These are phyloP conservation scores for Nudaria mundana DNA, from an alignment of 2,888 invertebrate species.

Conservation along the genomic window DNA sequence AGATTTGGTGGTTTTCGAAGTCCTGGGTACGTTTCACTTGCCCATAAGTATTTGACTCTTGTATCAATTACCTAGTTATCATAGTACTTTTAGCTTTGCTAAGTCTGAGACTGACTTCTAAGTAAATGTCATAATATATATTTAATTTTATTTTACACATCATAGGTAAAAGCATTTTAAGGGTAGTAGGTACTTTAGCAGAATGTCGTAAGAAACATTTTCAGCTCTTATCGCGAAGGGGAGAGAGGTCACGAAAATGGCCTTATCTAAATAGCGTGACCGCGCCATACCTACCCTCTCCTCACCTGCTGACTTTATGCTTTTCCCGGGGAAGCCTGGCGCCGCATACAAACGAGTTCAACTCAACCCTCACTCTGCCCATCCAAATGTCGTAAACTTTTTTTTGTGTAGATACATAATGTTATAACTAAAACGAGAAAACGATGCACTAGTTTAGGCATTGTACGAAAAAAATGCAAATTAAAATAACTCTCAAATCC, in stretches of 20 bases:
- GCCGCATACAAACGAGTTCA: slow-evolving; percentile 70
- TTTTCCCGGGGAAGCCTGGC: slow-evolving; percentile 63
- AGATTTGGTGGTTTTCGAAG: too few species aligned
- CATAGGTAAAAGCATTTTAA: slow-evolving; percentile 11
- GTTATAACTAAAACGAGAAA: slow-evolving; percentile 40
- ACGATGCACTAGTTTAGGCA: slow-evolving; percentile 54
- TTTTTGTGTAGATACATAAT: slow-evolving; percentile 49
- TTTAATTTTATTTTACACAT: slow-evolving; percentile 6
- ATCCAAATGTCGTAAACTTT: slow-evolving; percentile 59
- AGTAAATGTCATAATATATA: too few species aligned
- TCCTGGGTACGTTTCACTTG: too few species aligned
- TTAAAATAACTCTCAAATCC: slow-evolving; percentile 79
- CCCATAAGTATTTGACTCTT: too few species aligned
- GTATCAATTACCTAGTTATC: too few species aligned
- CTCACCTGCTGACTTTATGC: slow-evolving; percentile 74
- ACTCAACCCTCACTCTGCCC: slow-evolving; percentile 53
- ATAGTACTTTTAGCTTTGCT: too few species aligned
- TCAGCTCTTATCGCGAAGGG: slow-evolving; percentile 53
- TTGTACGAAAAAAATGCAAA: slow-evolving; percentile 70
- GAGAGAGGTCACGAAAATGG: slow-evolving; percentile 61
- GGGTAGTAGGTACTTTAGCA: slow-evolving; percentile 29
- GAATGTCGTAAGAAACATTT: slow-evolving; percentile 46
- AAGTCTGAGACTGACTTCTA: too few species aligned
- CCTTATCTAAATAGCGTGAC: slow-evolving; percentile 78
- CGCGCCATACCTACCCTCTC: slow-evolving; percentile 68